Base-by-base conservation (phyloP, 2,888 invertebrate genomes). In the Caenorhabditis plicata region DNA sequence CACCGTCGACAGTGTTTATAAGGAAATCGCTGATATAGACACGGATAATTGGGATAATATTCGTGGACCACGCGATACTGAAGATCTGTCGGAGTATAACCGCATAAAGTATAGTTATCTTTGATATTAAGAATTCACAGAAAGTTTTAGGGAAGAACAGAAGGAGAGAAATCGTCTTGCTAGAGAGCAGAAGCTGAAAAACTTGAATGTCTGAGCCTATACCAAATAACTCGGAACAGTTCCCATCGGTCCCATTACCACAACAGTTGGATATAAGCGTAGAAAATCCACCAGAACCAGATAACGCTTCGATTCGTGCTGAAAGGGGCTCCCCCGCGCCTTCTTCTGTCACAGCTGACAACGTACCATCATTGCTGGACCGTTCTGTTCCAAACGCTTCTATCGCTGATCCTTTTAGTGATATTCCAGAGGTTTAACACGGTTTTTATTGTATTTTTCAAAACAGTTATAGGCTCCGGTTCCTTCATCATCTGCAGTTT, bases 41-140 rank as follows among this genome's bases (percentile, higher is more conserved):
- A 73, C 74, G 7, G 79, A 79, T 27, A 68, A 64, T 47, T 79
- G 78, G 78, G 71, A 69, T 29, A 79, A 79, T 54, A 71, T 79
- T 40, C 73, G 79, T 27, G 79, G 77, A n/a, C 79, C 79, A 22
- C 53, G 76, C 35, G 71, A 70, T n/a, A 67, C 66, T 5, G 79
- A 79, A 46, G 74, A 76, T 54, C 68, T 71, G 44, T 53, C 58
- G 13, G 54, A 74, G 35, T 77, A 74, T 53, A 49, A 67, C 29
- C 40, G 36, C 11, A 64, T 64, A 33, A 68, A 68, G 73, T 73
- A 19, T 20, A 36, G 19, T 19, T 23, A 32, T 27, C 20, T 35
- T 36, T 15, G n/a, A 48, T 17, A 9, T 46, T 15, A 4, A n/a
- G 1, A 13, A 35, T 22, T 53, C 13, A 25, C 15, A 17, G 35